Percentiles rank a stretch among this genome's conserved stretches.
These are phyloP conservation scores for Zaprionus tsacasi DNA, from an alignment of 1,140 invertebrate genomes.

Conservation along the genomic window DNA sequence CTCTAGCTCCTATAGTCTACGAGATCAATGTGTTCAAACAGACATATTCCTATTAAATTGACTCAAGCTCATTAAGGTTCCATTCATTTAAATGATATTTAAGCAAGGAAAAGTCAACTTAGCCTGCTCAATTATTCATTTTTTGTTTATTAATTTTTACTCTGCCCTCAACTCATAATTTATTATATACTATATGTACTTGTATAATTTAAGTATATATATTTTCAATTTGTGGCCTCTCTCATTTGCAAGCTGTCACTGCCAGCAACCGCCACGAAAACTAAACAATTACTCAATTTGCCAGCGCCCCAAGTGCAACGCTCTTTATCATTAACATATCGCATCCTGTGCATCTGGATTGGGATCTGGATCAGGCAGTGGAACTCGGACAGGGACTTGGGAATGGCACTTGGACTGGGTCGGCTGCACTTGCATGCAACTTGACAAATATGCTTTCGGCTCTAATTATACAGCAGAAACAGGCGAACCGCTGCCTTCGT, in stretches of 20 bases:
- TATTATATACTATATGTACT: not conserved
- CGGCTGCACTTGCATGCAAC: slow-evolving; percentile 51
- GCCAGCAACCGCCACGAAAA: slow-evolving; percentile 10
- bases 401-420: not conserved
- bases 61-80: not conserved
- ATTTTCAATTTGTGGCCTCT: slow-evolving; percentile 17
- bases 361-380: slow-evolving; percentile 23
- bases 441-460: slow-evolving; percentile 79
- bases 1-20: too few species aligned
- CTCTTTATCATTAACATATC: slow-evolving; percentile 76
- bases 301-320: slow-evolving; percentile 48
- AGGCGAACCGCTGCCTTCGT: slow-evolving; percentile 17
- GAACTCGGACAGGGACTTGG: not conserved
- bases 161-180: not conserved
- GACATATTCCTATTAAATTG: too few species aligned
- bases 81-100: not conserved
- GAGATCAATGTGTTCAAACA: too few species aligned
- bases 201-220: not conserved
- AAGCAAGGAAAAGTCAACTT: not conserved
- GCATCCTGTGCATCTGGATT: slow-evolving; percentile 70
- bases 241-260: slow-evolving; percentile 11
- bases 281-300: slow-evolving; percentile 71
- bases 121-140: not conserved
- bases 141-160: not conserved
- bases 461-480: slow-evolving; percentile 69